Evolutionary conservation across 2,888 invertebrate species (phyloP).

Genomic region (Ophion obscuratus): DNA sequence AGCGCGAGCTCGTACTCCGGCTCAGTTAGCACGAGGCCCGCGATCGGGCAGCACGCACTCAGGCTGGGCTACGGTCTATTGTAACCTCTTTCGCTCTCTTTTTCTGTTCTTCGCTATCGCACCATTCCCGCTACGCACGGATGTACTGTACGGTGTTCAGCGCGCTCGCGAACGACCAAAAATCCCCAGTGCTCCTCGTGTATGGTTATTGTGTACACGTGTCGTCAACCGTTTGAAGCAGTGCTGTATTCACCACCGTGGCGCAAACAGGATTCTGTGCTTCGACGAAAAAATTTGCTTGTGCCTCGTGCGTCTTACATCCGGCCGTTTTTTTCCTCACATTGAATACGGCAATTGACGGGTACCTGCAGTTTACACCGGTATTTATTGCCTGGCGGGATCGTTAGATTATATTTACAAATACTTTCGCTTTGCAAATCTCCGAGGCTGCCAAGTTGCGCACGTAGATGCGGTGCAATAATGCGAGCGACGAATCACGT

Average conservation of each 20-base stretch:
- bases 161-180: conserved; percentile 3
- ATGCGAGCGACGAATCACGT: neutral
- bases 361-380: neutral
- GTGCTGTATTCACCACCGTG: neutral
- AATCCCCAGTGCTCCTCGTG: neutral
- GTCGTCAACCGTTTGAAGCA: neutral
- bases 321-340: conserved; percentile 8
- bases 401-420: neutral
- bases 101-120: conserved; percentile 9
- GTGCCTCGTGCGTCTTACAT: neutral
- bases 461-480: neutral
- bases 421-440: neutral
- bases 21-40: conserved; percentile 82
- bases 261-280: conserved; percentile 6
- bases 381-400: neutral
- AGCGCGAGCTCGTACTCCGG: conserved; percentile 66
- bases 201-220: conserved; percentile 23
- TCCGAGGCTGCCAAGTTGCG: neutral
- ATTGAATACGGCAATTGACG: conserved; percentile 33
- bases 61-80: conserved; percentile 44
- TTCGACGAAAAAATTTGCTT: neutral
- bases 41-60: conserved; percentile 78
- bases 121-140: conserved; percentile 11
- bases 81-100: conserved; percentile 26
- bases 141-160: neutral